These are phyloP conservation scores for Calvadosia cruxmelitensis DNA, from an alignment of 30 jellyfish, hydroid and myxozoan genomes.

Conservation along the genomic window DNA sequence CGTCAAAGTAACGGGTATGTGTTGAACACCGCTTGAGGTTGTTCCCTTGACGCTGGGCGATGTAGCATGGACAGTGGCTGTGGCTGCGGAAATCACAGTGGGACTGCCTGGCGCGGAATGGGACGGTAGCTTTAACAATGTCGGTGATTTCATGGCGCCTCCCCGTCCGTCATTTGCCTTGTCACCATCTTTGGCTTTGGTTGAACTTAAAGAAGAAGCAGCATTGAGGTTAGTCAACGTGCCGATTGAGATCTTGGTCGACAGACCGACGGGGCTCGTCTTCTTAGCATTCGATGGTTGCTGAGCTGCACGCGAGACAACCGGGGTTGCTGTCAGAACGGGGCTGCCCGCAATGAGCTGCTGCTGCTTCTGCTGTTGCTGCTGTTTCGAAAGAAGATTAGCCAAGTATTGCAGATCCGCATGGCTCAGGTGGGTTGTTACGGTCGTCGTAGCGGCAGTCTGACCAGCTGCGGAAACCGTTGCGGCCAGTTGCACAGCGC, in stretches of 20 bases:
- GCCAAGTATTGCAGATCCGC: conserved; percentile 21
- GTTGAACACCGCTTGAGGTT: background rate
- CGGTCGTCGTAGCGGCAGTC: background rate
- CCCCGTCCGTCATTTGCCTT: background rate
- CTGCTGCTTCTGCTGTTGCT: background rate
- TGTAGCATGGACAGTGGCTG: background rate
- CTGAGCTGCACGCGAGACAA: background rate
- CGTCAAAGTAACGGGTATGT: background rate
- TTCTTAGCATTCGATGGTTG: conserved; percentile 5
- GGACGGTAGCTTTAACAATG: background rate
- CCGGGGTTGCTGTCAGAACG: background rate
- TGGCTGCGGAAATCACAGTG: background rate
- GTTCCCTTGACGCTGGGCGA: background rate
- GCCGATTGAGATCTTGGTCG: conserved; percentile 53
- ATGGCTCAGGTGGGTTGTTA: conserved; percentile 5
- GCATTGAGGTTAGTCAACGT: conserved; percentile 33
- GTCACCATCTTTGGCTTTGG: too few relatives aligned
- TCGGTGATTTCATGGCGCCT: background rate
- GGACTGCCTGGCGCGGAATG: background rate
- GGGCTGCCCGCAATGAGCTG: background rate
- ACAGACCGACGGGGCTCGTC: conserved; percentile 42
- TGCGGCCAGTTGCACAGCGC: background rate
- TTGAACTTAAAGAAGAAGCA: too few relatives aligned
- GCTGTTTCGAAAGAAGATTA: conserved; percentile 2
- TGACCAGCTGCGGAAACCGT: background rate